Percentiles rank a stretch among this genome's conserved stretches.
These are phyloP conservation scores for Aplysina aerophoba DNA, from an alignment of 37 sponge, comb jelly and placozoan species.

Conservation along the genomic window DNA sequence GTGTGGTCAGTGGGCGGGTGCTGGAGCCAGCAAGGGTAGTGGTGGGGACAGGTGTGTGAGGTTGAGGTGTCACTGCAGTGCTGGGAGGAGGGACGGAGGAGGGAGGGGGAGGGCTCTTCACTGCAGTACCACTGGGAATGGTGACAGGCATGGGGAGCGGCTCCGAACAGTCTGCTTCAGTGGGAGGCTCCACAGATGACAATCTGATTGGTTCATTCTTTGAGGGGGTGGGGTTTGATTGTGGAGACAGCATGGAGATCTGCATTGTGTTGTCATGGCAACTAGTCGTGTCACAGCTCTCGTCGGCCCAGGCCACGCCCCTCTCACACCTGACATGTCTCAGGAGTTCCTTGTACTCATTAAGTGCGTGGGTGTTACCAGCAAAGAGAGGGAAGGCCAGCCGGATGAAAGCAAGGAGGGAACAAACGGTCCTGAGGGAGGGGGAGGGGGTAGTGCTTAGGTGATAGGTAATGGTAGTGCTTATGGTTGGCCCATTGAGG, in stretches of 20 bases:
- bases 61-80: not conserved
- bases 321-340: slow-evolving; percentile 65
- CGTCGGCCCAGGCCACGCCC: slow-evolving; percentile 78
- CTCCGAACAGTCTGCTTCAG: too few relatives aligned
- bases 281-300: slow-evolving; percentile 32
- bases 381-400: not conserved
- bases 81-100: too few relatives aligned
- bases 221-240: not conserved
- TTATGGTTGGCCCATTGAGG: too few relatives aligned
- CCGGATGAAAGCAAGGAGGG: not conserved
- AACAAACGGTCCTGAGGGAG: not conserved
- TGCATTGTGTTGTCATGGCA: not conserved
- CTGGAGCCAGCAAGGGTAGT: not conserved
- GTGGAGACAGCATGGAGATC: not conserved
- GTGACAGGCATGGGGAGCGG: too few relatives aligned
- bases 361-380: not conserved
- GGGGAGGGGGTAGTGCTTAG: slow-evolving; percentile 12
- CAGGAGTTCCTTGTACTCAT: slow-evolving; percentile 40
- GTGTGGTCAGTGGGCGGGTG: not conserved
- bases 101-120: not conserved
- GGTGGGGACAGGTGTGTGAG: not conserved
- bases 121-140: not conserved
- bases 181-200: not conserved
- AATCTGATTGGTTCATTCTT: not conserved
- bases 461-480: too few relatives aligned